A percentile compares a stretch with the other conserved stretches of the same genome.
These are phyloP conservation scores for Sardinella longiceps DNA, from an alignment of 2,797 vertebrate species.

Conservation along the genomic window DNA sequence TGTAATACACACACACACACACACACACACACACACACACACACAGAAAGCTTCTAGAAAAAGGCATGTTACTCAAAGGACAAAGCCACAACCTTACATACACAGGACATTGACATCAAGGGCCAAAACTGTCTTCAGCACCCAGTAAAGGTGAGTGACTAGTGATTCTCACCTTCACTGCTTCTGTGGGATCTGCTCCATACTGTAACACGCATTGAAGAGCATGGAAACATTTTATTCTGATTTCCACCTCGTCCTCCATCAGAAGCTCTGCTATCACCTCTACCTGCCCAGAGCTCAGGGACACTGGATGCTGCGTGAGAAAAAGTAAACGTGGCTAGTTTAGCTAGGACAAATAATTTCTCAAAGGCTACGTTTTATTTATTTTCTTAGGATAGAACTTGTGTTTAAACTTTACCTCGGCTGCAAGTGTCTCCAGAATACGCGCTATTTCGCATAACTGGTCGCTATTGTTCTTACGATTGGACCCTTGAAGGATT, in stretches of 20 bases:
- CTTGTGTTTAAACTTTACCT: background rate
- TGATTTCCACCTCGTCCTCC: background rate
- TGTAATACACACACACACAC: too few species aligned
- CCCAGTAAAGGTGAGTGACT: background rate
- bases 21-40: background rate
- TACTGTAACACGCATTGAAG: conserved; percentile 20
- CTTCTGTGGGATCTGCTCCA: background rate
- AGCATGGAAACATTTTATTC: conserved; percentile 19
- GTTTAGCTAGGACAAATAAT: background rate
- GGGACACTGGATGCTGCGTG: background rate
- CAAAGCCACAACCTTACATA: too few species aligned
- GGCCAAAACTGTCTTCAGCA: background rate
- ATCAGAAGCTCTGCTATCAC: background rate
- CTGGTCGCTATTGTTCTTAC: background rate
- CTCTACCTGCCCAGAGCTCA: background rate
- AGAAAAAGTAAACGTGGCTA: background rate
- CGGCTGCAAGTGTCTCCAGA: background rate
- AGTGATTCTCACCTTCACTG: background rate
- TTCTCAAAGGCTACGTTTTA: too few species aligned
- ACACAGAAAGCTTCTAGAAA: too few species aligned
- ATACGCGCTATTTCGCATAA: background rate
- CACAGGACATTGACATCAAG: background rate
- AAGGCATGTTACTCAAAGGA: too few species aligned
- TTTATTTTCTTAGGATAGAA: too few species aligned
- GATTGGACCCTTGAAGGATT: background rate